phyloP scores from a whole-genome alignment of 2,888 invertebrate genomes.

The Agrotis clavis region DNA sequence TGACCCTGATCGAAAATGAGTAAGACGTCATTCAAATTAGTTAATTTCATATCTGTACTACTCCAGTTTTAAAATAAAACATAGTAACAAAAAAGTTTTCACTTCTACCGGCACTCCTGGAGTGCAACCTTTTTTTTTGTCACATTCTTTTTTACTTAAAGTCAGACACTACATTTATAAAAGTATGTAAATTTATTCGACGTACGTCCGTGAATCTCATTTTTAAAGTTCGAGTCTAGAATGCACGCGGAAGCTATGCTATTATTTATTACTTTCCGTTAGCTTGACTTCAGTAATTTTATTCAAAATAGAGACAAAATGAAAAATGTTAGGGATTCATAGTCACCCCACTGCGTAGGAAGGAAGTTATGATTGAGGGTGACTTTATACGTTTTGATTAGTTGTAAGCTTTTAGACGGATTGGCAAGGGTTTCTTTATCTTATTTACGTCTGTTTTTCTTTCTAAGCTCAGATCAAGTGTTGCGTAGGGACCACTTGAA shows the following conservation, averaged over 20 bases:
- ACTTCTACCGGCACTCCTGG: too few species aligned
- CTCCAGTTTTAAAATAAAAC: too few species aligned
- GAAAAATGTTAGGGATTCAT: constrained; percentile 72
- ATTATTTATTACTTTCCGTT: constrained; percentile 81
- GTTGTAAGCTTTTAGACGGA: constrained; percentile 71
- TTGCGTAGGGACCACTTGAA: too few species aligned
- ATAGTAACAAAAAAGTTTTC: too few species aligned
- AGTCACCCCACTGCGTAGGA: constrained; percentile 67
- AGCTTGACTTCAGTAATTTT: constrained; percentile 72
- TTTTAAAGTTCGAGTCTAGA: constrained; percentile 71
- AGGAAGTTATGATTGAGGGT: constrained; percentile 80
- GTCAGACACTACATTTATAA: constrained; percentile 19
- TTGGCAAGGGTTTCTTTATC: constrained; percentile 60
- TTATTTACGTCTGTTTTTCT: constrained; percentile 31
- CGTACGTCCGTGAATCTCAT: constrained; percentile 66
- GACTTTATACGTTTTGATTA: constrained; percentile 79
- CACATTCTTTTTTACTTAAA: background rate
- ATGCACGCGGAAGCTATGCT: constrained; percentile 75
- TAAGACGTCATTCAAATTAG: too few species aligned
- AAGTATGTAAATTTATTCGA: constrained; percentile 71
- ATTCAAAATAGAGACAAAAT: constrained; percentile 73
- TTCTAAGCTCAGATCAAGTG: too few species aligned
- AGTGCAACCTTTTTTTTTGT: too few species aligned
- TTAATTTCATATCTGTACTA: too few species aligned
- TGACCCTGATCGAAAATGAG: too few species aligned